These are phyloP conservation scores for Heliconius hermathena DNA, from an alignment of 1,140 invertebrate genomes.

Conservation along the genomic window DNA sequence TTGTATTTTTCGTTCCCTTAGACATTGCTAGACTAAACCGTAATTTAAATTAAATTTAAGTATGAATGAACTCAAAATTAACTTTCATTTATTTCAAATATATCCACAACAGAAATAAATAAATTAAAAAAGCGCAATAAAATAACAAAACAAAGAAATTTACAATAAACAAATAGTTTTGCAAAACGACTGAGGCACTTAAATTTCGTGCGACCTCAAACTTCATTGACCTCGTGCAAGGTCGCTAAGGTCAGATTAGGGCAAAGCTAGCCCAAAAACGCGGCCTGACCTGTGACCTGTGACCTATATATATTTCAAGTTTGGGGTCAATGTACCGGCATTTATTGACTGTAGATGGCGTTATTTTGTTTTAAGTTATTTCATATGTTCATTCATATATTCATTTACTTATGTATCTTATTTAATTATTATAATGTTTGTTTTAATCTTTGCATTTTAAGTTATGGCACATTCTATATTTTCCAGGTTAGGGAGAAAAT, in stretches of 20 bases:
- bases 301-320: slow-evolving; percentile 60
- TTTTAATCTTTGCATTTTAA: background rate
- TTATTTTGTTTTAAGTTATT: background rate
- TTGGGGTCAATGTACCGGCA: slow-evolving; percentile 46
- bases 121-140: background rate
- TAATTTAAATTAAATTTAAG: too few species aligned
- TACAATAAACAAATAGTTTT: background rate
- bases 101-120: background rate
- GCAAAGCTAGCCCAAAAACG: slow-evolving; percentile 64
- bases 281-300: slow-evolving; percentile 52
- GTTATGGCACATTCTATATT: too few species aligned
- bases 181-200: background rate
- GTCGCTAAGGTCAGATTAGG: slow-evolving; percentile 65
- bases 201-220: slow-evolving; percentile 51
- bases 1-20: too few species aligned
- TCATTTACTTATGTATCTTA: too few species aligned
- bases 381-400: background rate
- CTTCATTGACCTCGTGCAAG: slow-evolving; percentile 52
- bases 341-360: slow-evolving; percentile 21
- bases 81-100: too few species aligned
- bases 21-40: too few species aligned
- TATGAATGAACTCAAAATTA: too few species aligned
- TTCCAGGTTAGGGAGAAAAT: too few species aligned
- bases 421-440: background rate
- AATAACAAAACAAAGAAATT: background rate